Conservation (phyloP, 2,113 vertebrate species). For the Grallaria varia region DNA sequence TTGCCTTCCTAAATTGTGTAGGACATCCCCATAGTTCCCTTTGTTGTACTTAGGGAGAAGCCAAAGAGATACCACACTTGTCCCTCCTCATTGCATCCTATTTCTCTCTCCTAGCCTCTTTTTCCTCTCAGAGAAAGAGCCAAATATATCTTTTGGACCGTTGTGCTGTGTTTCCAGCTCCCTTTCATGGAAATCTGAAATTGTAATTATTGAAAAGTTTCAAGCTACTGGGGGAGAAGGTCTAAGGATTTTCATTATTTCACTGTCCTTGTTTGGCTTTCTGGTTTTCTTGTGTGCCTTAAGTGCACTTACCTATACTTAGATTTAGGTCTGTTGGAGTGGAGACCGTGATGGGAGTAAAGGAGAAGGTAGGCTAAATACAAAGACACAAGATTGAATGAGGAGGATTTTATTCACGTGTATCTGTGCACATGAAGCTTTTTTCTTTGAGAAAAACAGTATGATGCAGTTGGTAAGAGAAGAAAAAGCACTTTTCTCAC, state of each 20-base stretch:
- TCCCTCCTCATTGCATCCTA: neutral
- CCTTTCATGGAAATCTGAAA: neutral
- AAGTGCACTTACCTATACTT: neutral
- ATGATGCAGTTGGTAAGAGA: neutral
- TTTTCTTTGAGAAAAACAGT: neutral
- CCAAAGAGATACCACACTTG: neutral
- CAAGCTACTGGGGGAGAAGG: neutral
- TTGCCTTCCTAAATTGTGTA: neutral
- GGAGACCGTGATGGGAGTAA: neutral
- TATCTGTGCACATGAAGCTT: neutral
- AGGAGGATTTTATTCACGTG: neutral
- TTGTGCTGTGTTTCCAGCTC: neutral
- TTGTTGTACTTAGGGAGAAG: neutral
- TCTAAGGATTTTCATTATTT: neutral
- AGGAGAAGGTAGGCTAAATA: neutral
- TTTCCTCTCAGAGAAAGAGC: neutral
- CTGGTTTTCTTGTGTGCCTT: neutral
- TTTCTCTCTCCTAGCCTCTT: neutral
- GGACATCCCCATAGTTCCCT: neutral
- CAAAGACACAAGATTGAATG: neutral
- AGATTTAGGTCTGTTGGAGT: neutral
- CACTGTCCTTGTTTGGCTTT: neutral
- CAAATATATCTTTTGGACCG: neutral
- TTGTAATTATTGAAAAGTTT: neutral
- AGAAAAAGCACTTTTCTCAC: neutral